Evolutionary conservation across 1,140 invertebrate genomes (phyloP).

Genomic region (Drosophila orosa): DNA sequence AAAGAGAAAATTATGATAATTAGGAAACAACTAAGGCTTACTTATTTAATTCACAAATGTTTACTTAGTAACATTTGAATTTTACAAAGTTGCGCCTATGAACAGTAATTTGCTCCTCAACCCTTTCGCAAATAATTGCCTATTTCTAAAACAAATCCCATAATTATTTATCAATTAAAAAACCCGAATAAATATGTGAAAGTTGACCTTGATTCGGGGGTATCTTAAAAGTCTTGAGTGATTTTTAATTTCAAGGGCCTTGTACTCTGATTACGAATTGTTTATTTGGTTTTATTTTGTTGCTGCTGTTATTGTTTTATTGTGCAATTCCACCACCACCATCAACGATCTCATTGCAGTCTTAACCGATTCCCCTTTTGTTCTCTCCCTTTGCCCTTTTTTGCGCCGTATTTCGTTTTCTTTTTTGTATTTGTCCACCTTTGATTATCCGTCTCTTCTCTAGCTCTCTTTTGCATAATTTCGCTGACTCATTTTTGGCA

Average conservation of each 20-base stretch:
- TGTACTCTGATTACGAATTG: constrained; percentile 7
- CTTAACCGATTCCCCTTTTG: constrained; percentile 2
- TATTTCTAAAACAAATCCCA: background rate
- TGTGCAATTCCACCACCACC: constrained; percentile 47
- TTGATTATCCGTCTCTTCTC: constrained; percentile 32
- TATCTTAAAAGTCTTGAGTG: background rate
- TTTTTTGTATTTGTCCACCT: constrained; percentile 56
- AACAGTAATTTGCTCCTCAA: background rate
- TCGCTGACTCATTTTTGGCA: constrained; percentile 59
- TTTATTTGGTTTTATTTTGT: constrained; percentile 4
- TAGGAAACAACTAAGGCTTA: too few relatives aligned
- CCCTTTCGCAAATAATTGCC: background rate
- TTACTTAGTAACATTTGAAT: too few relatives aligned
- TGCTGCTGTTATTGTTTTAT: constrained; percentile 30
- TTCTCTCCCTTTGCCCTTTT: constrained; percentile 6
- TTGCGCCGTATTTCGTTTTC: constrained; percentile 32
- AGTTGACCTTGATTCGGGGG: constrained; percentile 1
- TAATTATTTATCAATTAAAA: constrained; percentile 4
- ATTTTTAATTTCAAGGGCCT: constrained; percentile 8
- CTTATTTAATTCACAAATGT: too few relatives aligned
- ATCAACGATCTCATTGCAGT: background rate
- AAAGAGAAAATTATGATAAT: too few relatives aligned
- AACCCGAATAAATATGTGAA: background rate
- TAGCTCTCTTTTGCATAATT: constrained; percentile 61
- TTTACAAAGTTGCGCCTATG: background rate